Conservation (phyloP, 2,888 invertebrate genomes). For the Pachliopta kotzebuea region DNA sequence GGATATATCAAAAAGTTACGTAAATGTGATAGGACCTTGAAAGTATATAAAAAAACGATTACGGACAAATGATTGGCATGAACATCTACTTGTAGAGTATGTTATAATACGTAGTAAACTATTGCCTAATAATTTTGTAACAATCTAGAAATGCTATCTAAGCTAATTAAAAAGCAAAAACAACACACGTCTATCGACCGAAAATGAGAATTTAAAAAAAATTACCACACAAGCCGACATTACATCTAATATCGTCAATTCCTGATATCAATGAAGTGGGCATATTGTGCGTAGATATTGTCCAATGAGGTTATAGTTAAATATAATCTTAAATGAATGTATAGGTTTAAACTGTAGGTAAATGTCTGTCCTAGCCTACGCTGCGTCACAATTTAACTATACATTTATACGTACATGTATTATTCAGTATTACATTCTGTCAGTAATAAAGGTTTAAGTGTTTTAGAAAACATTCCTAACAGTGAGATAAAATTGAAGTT, state of each 20-base stretch:
- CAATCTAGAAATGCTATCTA: conserved; percentile 10
- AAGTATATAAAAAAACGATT: neutral
- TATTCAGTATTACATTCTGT: conserved; percentile 14
- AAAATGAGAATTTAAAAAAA: conserved; percentile 5
- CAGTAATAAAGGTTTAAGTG: conserved; percentile 14
- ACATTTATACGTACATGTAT: neutral
- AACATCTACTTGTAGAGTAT: conserved; percentile 18
- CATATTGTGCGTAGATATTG: conserved; percentile 26
- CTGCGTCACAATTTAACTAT: conserved; percentile 12
- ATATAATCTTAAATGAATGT: conserved; percentile 13
- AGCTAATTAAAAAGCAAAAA: neutral
- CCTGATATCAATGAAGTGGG: conserved; percentile 27
- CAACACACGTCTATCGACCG: neutral
- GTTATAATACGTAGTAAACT: conserved; percentile 4
- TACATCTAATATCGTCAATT: conserved; percentile 27
- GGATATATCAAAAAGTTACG: neutral
- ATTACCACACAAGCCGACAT: neutral
- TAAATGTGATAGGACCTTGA: neutral
- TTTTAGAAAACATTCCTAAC: conserved; percentile 20
- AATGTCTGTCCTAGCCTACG: conserved; percentile 25
- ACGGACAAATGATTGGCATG: conserved; percentile 6
- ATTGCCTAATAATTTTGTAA: neutral
- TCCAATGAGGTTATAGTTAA: conserved; percentile 28
- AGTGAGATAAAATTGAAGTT: conserved; percentile 18
- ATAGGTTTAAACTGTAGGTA: conserved; percentile 23